Base-by-base conservation (phyloP, 2,797 vertebrate species). In the Meda fulgida region DNA sequence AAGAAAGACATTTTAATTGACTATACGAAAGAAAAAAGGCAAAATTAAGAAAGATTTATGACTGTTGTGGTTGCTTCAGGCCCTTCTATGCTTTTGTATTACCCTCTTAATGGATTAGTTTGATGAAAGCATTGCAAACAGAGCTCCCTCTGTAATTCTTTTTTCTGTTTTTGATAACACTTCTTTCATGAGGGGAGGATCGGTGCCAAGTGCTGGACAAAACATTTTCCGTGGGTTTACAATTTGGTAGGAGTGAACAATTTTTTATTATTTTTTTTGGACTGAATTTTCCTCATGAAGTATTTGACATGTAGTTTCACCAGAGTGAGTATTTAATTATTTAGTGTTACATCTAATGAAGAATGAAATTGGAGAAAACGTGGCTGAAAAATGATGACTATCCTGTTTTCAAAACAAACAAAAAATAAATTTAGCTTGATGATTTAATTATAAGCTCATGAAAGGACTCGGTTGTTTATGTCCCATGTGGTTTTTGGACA, bases 381-480 rank as follows among this genome's bases (percentile, higher is more conserved):
- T 69, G 31, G 3, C 36, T 77, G 21, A 69, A 53, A 29, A 69
- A 14, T 0, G 1, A 66, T 23, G 31, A 70, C 7, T 38, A 55
- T 40, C 18, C 38, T 60, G 43, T 36, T 53, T 29, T 43, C 1
- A 67, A 66, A 76, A 65, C 13, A 36, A 70, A 72, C 23, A 71
- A 34, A 10, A 31, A 69, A 11, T 51, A 16, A 46, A 78, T 60
- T 65, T 55, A 40, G 40, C 18, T 10, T 51, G 67, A 73, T 72
- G 40, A 85, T 80, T 79, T 51, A 63, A 73, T 73, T 36, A 79
- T 46, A n/a, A 38, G 40, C 23, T 72, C 67, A 65, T 65, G 51
- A 85, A 80, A 79, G 67, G 66, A 23, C 29, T n/a, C 9, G 51
- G 38, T 84, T 79, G 51, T 85, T 80, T 73, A 19, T 73, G 51